Conservation (phyloP, 2,888 invertebrate species). For the Petrophora chlorosata region DNA sequence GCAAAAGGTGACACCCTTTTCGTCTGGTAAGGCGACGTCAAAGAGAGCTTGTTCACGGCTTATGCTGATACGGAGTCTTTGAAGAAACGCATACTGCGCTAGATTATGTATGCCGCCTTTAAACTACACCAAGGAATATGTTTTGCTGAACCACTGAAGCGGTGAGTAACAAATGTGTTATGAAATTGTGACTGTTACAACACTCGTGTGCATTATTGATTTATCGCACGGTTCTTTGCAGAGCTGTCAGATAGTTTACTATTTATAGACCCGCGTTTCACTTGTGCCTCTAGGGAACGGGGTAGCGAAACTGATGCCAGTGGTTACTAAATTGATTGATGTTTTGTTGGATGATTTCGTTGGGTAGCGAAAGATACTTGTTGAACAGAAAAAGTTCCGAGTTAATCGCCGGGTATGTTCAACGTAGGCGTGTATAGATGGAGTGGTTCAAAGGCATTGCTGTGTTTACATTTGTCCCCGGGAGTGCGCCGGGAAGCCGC, state of each 20-base stretch:
- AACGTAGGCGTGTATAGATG: slow-evolving; percentile 42
- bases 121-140: slow-evolving; percentile 49
- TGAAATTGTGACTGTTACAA: slow-evolving; percentile 34
- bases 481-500: slow-evolving; percentile 60
- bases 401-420: slow-evolving; percentile 24
- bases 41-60: slow-evolving; percentile 59
- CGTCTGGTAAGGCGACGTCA: slow-evolving; percentile 52
- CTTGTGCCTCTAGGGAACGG: slow-evolving; percentile 32
- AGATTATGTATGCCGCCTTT: slow-evolving; percentile 58
- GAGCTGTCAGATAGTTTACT: slow-evolving; percentile 36
- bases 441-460: slow-evolving; percentile 69
- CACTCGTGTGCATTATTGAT: slow-evolving; percentile 37
- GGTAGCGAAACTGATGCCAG: slow-evolving; percentile 28
- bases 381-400: slow-evolving; percentile 30
- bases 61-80: slow-evolving; percentile 66
- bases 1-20: slow-evolving; percentile 61
- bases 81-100: slow-evolving; percentile 57
- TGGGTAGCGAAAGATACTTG: slow-evolving; percentile 29
- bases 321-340: slow-evolving; percentile 36
- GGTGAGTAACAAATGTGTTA: slow-evolving; percentile 34
- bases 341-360: slow-evolving; percentile 26
- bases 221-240: slow-evolving; percentile 32
- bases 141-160: slow-evolving; percentile 42
- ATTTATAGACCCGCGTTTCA: slow-evolving; percentile 32
- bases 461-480: slow-evolving; percentile 74